Evolutionary conservation across 2,797 vertebrate genomes (phyloP), one percentile per base, ranked within the genome.

Genomic region (Hapalemur alaotrensis): DNA sequence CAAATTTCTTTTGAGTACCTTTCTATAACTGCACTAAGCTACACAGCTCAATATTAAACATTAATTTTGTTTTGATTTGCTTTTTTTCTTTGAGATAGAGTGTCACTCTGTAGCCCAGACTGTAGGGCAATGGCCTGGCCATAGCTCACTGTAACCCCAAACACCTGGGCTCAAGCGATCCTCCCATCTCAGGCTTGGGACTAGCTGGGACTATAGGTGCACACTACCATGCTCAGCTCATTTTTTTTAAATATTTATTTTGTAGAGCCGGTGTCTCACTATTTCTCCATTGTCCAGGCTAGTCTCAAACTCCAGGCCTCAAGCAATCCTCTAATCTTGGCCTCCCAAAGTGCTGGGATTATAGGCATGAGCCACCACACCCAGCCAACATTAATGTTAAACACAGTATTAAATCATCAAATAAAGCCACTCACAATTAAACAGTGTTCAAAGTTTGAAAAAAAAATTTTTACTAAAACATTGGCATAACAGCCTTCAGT

Each of bases 401-500:
- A 73, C 17, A 65, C 4, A 93, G 38, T 59, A 89, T 82, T 57
- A 89, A 92, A 61, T 91, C 52, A 94, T 11, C 32, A 85, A 85
- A 41, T 65, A 82, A 92, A 79, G 32, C 48, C 41, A 38, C 3
- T 94, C 65, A 28, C 23, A 84, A 35, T 76, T 86, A 90, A 79
- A 89, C 30, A 91, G 89, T 13, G 3, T 86, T 63, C n/a, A 65
- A 73, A 93, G 41, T 63, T 43, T 50, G 67, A n/a, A 9, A 43
- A 83, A 28, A 38, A 41, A 73, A 1, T 54, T 93, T 28, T 80
- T 25, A 69, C 30, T 80, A 89, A 61, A 3, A 73, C 2, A 46
- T 28, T 67, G 87, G 73, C 22, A 23, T 80, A 93, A 96, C 97
- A 98, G 90, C 93, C 96, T 97, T 95, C 89, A 89, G 85, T 57